A percentile compares a stretch with the other conserved stretches of the same genome.
Evolutionary conservation across 2,797 vertebrate genomes (phyloP).

Genomic region (Silurus aristotelis): DNA sequence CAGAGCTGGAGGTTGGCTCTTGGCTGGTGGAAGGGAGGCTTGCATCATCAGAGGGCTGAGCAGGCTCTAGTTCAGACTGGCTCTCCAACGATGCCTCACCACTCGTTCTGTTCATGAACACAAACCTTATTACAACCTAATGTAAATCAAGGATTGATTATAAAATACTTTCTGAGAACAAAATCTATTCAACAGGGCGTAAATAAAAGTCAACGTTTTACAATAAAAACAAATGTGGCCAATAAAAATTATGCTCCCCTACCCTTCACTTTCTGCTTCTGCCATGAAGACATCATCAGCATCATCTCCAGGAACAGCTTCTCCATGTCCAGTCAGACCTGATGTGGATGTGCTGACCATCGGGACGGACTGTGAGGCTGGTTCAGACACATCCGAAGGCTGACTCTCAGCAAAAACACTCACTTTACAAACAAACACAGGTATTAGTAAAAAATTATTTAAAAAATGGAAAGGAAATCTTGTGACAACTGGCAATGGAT

Average conservation of each 20-base stretch:
- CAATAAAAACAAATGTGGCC: background rate
- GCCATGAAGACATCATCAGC: conserved; percentile 96
- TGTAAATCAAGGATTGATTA: background rate
- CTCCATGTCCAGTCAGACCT: conserved; percentile 76
- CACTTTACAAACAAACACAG: conserved; percentile 68
- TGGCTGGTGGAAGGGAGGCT: conserved; percentile 94
- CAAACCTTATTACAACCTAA: background rate
- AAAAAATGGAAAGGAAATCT: background rate
- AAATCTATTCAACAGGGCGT: background rate
- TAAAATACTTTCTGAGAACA: background rate
- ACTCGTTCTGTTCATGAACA: conserved; percentile 63
- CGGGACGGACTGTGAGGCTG: conserved; percentile 94
- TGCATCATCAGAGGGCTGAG: conserved; percentile 84
- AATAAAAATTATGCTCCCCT: conserved; percentile 31
- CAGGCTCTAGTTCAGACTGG: conserved; percentile 83
- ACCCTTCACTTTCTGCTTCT: conserved; percentile 88
- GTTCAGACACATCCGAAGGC: conserved; percentile 84
- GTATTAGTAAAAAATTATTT: background rate
- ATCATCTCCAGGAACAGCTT: conserved; percentile 83
- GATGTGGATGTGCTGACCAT: conserved; percentile 93
- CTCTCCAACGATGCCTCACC: conserved; percentile 86
- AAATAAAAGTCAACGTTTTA: background rate
- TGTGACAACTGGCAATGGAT: background rate
- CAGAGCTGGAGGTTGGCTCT: conserved; percentile 85
- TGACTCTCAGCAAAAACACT: conserved; percentile 91